Percentiles rank a stretch among this genome's conserved stretches.
phyloP scores from a whole-genome alignment of 2,797 vertebrate species.

The Atherinosoma microstoma region DNA sequence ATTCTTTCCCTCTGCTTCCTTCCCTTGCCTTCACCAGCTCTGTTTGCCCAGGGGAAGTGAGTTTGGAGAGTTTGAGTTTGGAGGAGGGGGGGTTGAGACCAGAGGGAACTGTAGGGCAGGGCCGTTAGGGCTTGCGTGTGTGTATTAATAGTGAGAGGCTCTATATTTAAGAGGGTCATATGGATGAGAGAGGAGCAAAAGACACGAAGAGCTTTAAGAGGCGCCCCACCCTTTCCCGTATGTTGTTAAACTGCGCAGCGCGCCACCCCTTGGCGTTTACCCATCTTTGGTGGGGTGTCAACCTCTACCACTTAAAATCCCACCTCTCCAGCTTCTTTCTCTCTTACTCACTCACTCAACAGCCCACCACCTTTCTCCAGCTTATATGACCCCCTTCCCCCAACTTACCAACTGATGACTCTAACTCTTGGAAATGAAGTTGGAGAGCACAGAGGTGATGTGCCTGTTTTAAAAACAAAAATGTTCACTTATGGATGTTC shows the following conservation, averaged over 20 bases:
- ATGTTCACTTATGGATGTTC: slow-evolving; percentile 56
- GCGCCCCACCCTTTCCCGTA: slow-evolving; percentile 61
- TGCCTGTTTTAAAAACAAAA: slow-evolving; percentile 78
- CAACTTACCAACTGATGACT: slow-evolving; percentile 22
- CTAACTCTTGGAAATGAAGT: slow-evolving; percentile 28
- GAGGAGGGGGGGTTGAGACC: slow-evolving; percentile 27
- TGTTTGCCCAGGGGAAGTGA: slow-evolving; percentile 24
- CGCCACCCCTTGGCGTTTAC: slow-evolving; percentile 70
- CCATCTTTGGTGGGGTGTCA: slow-evolving; percentile 84
- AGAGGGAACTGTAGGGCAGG: slow-evolving; percentile 50
- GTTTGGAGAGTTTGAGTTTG: background rate
- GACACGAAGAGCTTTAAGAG: slow-evolving; percentile 58
- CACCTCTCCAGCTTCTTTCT: background rate
- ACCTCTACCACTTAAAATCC: slow-evolving; percentile 59
- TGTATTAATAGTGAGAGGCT: slow-evolving; percentile 79
- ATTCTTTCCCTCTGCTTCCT: slow-evolving; percentile 19
- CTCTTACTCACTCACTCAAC: background rate
- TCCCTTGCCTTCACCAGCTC: slow-evolving; percentile 38
- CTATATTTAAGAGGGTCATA: slow-evolving; percentile 78
- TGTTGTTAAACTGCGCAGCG: slow-evolving; percentile 55
- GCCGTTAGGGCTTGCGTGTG: slow-evolving; percentile 50
- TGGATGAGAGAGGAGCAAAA: slow-evolving; percentile 56
- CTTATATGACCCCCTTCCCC: slow-evolving; percentile 24
- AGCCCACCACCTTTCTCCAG: slow-evolving; percentile 33
- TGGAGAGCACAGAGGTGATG: slow-evolving; percentile 26